Evolutionary conservation across 2,113 vertebrate species (phyloP).

Genomic region (Nesoenas mayeri): DNA sequence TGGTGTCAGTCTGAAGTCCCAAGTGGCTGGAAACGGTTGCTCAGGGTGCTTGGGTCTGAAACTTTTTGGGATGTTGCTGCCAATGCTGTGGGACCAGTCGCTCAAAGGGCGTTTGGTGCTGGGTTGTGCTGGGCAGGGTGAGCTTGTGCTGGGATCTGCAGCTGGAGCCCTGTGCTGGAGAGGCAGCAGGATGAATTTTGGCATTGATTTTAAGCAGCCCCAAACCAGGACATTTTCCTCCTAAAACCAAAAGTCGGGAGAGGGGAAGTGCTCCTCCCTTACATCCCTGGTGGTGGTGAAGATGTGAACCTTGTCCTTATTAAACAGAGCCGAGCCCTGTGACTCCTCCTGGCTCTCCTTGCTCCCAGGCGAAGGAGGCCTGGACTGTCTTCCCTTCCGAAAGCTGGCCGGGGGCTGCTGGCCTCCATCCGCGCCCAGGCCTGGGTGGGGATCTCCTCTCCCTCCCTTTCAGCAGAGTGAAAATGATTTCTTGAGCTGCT

Average conservation of each 20-base stretch:
- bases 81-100: not conserved
- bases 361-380: fast-evolving
- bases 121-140: not conserved
- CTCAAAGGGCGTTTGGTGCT: not conserved
- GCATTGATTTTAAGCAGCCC: not conserved
- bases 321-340: not conserved
- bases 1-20: not conserved
- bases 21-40: not conserved
- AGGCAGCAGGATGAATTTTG: not conserved
- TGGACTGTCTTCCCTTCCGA: not conserved
- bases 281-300: fast-evolving
- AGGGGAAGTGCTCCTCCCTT: not conserved
- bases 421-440: fast-evolving
- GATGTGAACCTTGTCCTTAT: not conserved
- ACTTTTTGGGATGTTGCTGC: not conserved
- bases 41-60: not conserved
- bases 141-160: not conserved
- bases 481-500: not conserved
- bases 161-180: not conserved
- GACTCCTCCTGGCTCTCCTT: not conserved
- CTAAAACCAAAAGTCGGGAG: not conserved
- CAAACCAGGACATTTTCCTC: not conserved
- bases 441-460: not conserved
- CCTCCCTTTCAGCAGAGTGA: not conserved
- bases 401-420: not conserved